Evolutionary conservation across 1,140 invertebrate species (phyloP), one percentile per base, ranked within the genome.

Genomic region (Hyphantria cunea): DNA sequence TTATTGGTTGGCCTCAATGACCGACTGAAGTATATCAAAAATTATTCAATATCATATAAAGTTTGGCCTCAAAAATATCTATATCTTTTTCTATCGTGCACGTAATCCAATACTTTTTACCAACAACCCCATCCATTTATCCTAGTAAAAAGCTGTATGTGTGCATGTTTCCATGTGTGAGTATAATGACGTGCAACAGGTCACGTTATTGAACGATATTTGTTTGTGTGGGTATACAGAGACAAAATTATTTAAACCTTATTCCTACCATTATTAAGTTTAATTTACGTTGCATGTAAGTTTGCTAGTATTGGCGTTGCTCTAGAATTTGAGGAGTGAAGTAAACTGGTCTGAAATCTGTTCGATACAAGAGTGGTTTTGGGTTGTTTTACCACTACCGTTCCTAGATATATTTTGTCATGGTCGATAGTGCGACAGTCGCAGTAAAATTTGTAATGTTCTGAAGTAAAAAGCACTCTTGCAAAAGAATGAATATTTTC

Each of bases 381-480:
- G 8, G 45, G 3, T 31, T 49, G 55, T 58, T 13, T 58, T 25
- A 6, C 13, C 8, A 31, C 13, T 49, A 58, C 31, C 33, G 25
- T 32, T 10, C 14, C 55, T 52, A 41, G 50, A 3, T 39, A 13
- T 58, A 44, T 48, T 49, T 48, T 37, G 14, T 48, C 14, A 34
- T 49, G 55, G 55, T 58, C 55, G 55, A 58, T 58, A 58, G 15
- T 48, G 33, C 33, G 45, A 58, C 55, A 58, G 55, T 58, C 55
- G 33, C 14, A 17, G 41, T 39, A 58, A 45, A 58, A 58, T 49
- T 58, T 25, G 17, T 14, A 47, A 56, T 31, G 13, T 45, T 56
- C 33, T 56, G 42, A 15, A 47, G 53, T 41, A n/a, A 17, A 17
- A 41, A 47, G 13, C 15, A 54, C 41, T 12, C 39, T 54, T 31